phyloP scores from a whole-genome alignment of 2,113 vertebrate species.

The Gallinago undulata region DNA sequence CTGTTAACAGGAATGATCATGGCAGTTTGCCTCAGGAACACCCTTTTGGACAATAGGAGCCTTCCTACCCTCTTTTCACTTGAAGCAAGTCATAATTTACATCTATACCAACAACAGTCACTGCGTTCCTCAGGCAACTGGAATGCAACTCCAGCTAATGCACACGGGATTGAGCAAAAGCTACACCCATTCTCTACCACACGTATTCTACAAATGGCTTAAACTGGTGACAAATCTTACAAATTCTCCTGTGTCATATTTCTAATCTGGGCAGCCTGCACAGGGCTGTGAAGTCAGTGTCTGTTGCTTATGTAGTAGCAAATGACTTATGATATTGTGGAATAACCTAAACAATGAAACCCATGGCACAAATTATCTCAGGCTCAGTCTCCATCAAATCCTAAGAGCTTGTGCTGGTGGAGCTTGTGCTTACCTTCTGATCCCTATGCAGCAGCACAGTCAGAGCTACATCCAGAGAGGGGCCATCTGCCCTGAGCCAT shows the following conservation, averaged over 20 bases:
- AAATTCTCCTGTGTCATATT: background rate
- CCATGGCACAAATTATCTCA: background rate
- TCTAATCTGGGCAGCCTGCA: background rate
- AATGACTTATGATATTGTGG: background rate
- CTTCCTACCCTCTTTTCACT: background rate
- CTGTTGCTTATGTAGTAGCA: background rate
- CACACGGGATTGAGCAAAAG: background rate
- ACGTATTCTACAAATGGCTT: background rate
- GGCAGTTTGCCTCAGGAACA: background rate
- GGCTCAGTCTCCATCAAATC: background rate
- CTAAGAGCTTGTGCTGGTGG: background rate
- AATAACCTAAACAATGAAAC: background rate
- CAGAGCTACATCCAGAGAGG: background rate
- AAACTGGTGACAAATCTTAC: background rate
- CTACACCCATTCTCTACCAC: background rate
- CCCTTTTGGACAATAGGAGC: background rate
- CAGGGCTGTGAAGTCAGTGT: background rate
- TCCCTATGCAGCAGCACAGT: background rate
- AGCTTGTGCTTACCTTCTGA: background rate
- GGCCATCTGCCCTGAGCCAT: background rate
- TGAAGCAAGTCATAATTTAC: background rate
- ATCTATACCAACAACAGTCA: background rate
- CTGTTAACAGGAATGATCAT: background rate
- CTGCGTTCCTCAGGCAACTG: background rate
- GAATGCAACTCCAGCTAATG: background rate